Evolutionary conservation across 2,888 invertebrate genomes (phyloP), one percentile per base, ranked within the genome.

Genomic region (Anaspis maculata): DNA sequence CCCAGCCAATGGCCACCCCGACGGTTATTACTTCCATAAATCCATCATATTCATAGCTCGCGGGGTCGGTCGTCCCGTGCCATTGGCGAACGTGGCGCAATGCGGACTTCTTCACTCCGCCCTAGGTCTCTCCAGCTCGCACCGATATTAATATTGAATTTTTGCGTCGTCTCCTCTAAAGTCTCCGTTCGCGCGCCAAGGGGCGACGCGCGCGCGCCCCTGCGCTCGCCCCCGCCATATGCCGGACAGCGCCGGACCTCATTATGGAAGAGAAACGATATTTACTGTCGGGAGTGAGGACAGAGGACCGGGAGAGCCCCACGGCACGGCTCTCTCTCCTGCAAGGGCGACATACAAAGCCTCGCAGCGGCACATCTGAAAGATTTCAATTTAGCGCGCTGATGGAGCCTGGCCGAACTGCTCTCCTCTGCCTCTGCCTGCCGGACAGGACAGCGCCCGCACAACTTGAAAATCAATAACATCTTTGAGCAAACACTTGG

Each of bases 21-120:
- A 69, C 69, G 75, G 74, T 76, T 77, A 78, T 82, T 80, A 81
- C 79, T 79, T 81, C 79, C 80, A 82, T 83, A 83, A 82, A 82
- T 83, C 59, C 61, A 67, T 66, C 64, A 66, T 66, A 66, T 60
- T 63, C 64, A 62, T 63, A 61, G 59, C 50, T 53, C 54, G 60
- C 54, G 53, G 51, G 54, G 48, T 49, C 51, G 49, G 37, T 32
- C 49, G 46, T 41, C 46, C 48, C 24, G 24, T 48, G 48, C 54
- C 49, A 56, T 57, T 57, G 56, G 57, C 51, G 45, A 48, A 47
- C 43, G 52, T 53, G 69, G 60, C 58, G 58, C 57, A 56, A 45
- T 56, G 56, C 55, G 50, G 57, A 52, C 49, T 54, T 48, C 54
- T 55, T 53, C 54, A 49, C 54, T 51, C 56, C 56, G 54, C 56